Evolutionary conservation across 2,113 vertebrate genomes (phyloP), one percentile per base, ranked within the genome.

Genomic region (Serinus canaria): DNA sequence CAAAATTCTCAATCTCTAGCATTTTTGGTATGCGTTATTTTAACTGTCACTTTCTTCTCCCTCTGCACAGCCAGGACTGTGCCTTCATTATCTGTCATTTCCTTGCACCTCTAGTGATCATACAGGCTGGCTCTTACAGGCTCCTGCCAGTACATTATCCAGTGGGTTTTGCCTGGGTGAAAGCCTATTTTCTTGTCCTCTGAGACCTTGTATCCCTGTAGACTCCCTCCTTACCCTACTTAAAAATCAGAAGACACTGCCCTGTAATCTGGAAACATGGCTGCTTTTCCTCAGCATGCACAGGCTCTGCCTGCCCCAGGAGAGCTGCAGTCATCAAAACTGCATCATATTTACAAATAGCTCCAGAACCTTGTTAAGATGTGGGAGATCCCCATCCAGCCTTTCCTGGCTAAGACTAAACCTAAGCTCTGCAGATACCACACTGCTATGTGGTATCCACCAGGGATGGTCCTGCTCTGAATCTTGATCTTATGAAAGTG

Each of bases 1-100:
- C 82, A 95, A 96, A 97, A 95, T 87, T 93, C 68, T 87, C 93
- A 64, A 92, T 92, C 83, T 96, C 93, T 39, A 89, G 73, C 88
- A 64, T 92, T 94, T 96, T 95, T 92, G 77, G 79, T 83, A 78
- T 62, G 78, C 0, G 1, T 87, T 95, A 95, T 94, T 96, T 94
- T 92, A 96, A 88, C 83, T 56, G 90, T 87, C 84, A 81, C 90
- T 77, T 96, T 93, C 81, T 95, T 94, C 83, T 95, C 80, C 66
- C 62, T 75, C 64, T 70, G 58, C 77, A 53, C 66, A 83, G 79
- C 77, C 27, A 93, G 78, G 60, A 37, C 80, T 89, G 84, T 88
- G 81, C 83, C 69, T 96, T 87, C 87, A 67, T 82, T 89, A 96
- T 73, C 70, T 83, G 74, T 77, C 68, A 76, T 75, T 78, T 73